phyloP scores from a whole-genome alignment of 2,113 vertebrate species.

The Poicephalus gulielmi region DNA sequence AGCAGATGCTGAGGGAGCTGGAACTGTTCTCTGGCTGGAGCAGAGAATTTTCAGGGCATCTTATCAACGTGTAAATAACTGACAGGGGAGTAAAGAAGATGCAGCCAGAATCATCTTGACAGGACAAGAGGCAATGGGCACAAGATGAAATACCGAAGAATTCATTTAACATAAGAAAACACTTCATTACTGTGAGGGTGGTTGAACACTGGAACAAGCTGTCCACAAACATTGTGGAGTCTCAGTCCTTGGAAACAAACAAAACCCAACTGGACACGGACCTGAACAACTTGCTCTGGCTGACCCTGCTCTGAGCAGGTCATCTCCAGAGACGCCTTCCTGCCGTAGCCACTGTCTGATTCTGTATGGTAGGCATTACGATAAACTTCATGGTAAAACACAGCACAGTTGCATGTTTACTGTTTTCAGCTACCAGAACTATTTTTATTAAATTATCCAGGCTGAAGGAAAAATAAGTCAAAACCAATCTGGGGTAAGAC shows the following conservation, averaged over 20 bases:
- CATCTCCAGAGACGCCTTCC: background rate
- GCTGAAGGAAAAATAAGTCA: background rate
- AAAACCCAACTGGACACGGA: background rate
- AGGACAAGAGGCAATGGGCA: background rate
- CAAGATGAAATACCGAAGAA: background rate
- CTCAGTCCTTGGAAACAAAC: background rate
- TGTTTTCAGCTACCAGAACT: background rate
- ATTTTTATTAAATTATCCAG: background rate
- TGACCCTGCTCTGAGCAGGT: background rate
- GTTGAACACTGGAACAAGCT: background rate
- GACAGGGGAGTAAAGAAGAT: background rate
- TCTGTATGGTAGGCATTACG: background rate
- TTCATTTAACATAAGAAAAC: background rate
- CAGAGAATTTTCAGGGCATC: background rate
- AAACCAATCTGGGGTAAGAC: background rate
- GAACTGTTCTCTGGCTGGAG: background rate
- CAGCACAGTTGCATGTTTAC: background rate
- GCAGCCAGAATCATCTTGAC: background rate
- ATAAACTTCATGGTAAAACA: background rate
- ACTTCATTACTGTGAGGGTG: background rate
- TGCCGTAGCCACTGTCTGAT: background rate
- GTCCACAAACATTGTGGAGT: background rate
- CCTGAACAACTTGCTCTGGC: background rate
- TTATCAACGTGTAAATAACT: background rate
- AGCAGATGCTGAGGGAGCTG: background rate